Evolutionary conservation across 2,888 invertebrate genomes (phyloP), one percentile per base, ranked within the genome.

Genomic region (Drosophila monieri): DNA sequence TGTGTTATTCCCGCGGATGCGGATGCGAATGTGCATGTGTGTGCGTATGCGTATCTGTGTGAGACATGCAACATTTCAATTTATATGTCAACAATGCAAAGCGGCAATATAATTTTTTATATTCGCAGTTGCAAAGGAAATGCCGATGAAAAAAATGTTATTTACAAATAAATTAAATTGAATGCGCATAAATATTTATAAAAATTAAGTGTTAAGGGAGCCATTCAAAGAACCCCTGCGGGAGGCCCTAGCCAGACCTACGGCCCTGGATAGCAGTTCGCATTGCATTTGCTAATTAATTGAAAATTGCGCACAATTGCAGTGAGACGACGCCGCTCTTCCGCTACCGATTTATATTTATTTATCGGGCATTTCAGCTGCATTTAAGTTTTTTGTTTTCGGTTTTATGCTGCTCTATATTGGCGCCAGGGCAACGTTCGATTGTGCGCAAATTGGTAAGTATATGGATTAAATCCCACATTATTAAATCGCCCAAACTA

Each of bases 281-380:
- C 73, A 83, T 85, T 88, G 71, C 88, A 84, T 87, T 84, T 72
- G 79, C 85, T 84, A 84, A 84, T 88, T 84, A 84, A 84, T 84
- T 84, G 85, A 83, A 87, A 85, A 84, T 73, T 67, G 65, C 73
- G 43, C 51, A 79, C 83, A 83, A 87, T 78, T 27, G 77, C 83
- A 87, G 77, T 79, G 88, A 75, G 86, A 72, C 57, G 74, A 71
- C 62, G 70, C 69, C 73, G 52, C 67, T 73, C 67, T 80, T 77
- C 67, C 83, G 80, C 35, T 73, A 67, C 83, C 79, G 85, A 85
- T 87, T 87, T 87, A 79, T 81, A 75, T 73, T 85, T 81, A 83
- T 80, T 80, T 73, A 80, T 80, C 61, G 66, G 39, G 35, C 56
- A 59, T 56, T 62, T 51, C 56, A 66, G 49, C 56, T 43, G 43